Evolutionary conservation across 2,888 invertebrate genomes (phyloP), one percentile per base, ranked within the genome.

Genomic region (Cantharis rufa): DNA sequence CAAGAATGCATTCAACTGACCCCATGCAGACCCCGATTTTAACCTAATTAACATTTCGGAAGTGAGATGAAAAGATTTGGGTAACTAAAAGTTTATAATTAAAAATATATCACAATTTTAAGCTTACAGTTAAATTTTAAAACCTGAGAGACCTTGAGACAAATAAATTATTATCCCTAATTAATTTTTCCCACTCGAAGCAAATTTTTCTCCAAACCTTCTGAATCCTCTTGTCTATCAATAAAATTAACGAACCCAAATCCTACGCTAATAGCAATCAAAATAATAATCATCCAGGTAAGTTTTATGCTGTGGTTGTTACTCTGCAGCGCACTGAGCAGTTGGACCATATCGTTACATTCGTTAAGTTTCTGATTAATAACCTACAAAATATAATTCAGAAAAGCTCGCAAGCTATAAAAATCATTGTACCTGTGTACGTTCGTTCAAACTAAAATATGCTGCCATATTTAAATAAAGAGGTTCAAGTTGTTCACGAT

Each of bases 201-300:
- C 13, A n/a, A 4, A 13, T n/a, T 32, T 32, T 1, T 32, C n/a
- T n/a, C 48, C n/a, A 48, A 48, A n/a, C n/a, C 48, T 1, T 48
- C n/a, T 2, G 9, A n/a, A 48, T 48, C n/a, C 7, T n/a, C 48
- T 81, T 91, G 94, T 85, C 93, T 90, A 83, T 95, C 94, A 63
- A 92, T 87, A 84, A 93, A 93, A 87, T 96, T 96, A 70, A 96
- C 88, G 72, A 93, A 90, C 89, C 96, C 96, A 88, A 96, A 96
- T 79, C 91, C 92, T 15, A 98, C 98, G 89, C 99, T 98, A 0
- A 98, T 95, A 91, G 97, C 92, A 88, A 99, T 99, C 62, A 99
- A 92, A 18, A 95, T 90, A 79, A 99, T 99, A 81, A 99, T 98
- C 95, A 98, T 98, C 97, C 97, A 97, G 88, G 99, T 99, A 0